These are phyloP conservation scores for Amia ocellicauda DNA, from an alignment of 2,113 vertebrate genomes.

Conservation along the genomic window DNA sequence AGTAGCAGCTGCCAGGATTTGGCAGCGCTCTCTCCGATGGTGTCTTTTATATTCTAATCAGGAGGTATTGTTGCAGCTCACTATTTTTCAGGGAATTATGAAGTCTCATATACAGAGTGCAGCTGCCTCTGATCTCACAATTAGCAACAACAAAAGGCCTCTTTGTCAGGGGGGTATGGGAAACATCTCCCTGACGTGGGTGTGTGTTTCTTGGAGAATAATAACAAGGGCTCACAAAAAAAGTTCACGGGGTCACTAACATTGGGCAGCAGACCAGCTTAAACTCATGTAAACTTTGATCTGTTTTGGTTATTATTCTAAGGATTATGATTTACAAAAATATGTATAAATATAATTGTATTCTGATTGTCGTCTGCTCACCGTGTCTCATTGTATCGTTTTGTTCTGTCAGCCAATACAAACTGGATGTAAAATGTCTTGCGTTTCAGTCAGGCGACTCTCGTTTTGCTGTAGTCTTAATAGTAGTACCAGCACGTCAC, in stretches of 20 bases:
- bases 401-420: too few species aligned
- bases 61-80: slow-evolving; percentile 14
- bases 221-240: slow-evolving; percentile 39
- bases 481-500: too few species aligned
- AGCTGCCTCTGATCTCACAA: slow-evolving; percentile 45
- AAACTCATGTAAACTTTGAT: too few species aligned
- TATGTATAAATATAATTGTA: too few species aligned
- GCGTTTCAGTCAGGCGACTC: too few species aligned
- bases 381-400: too few species aligned
- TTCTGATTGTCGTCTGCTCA: too few species aligned
- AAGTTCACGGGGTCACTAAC: slow-evolving; percentile 27
- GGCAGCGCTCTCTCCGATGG: slow-evolving; percentile 34
- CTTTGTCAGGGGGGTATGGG: slow-evolving; percentile 53
- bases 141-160: slow-evolving; percentile 44
- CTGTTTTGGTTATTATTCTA: too few species aligned
- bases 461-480: too few species aligned
- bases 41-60: slow-evolving; percentile 46
- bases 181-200: slow-evolving; percentile 45
- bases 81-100: slow-evolving; percentile 40
- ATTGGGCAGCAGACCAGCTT: slow-evolving; percentile 13
- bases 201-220: slow-evolving; percentile 33
- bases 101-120: slow-evolving; percentile 31
- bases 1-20: slow-evolving; percentile 46
- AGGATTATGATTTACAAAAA: too few species aligned
- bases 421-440: too few species aligned